Evolutionary conservation across 2,797 vertebrate genomes (phyloP).

Genomic region (Rhodeus uyekii): DNA sequence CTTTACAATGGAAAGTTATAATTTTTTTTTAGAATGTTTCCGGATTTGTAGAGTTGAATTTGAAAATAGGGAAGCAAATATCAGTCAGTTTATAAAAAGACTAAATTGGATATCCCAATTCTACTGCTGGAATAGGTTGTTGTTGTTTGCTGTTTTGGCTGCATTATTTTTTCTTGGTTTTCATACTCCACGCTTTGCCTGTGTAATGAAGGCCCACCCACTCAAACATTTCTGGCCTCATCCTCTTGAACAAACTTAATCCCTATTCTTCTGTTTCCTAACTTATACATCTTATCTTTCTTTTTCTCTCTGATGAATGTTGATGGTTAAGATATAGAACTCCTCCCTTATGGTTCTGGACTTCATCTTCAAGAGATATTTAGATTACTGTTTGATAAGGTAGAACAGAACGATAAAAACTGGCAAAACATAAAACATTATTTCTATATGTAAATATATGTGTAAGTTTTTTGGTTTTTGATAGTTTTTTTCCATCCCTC

Average conservation of each 20-base stretch:
- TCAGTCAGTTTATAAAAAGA: not conserved
- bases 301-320: slow-evolving; percentile 3
- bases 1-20: not conserved
- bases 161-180: not conserved
- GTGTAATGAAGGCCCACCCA: not conserved
- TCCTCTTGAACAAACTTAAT: not conserved
- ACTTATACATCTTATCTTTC: slow-evolving; percentile 15
- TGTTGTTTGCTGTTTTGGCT: too few species aligned
- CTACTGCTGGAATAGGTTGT: not conserved
- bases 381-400: not conserved
- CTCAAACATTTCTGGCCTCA: not conserved
- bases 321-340: slow-evolving; percentile 10
- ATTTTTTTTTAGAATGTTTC: too few species aligned
- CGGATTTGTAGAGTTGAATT: not conserved
- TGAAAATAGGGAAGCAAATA: not conserved
- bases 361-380: slow-evolving; percentile 8
- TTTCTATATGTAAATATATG: too few species aligned
- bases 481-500: too few species aligned
- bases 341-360: slow-evolving; percentile 23
- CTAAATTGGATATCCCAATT: not conserved
- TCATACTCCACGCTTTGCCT: not conserved
- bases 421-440: too few species aligned
- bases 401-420: not conserved
- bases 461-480: too few species aligned
- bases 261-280: slow-evolving; percentile 6